Evolutionary conservation across 2,113 vertebrate genomes (phyloP).

Genomic region (Channa argus): DNA sequence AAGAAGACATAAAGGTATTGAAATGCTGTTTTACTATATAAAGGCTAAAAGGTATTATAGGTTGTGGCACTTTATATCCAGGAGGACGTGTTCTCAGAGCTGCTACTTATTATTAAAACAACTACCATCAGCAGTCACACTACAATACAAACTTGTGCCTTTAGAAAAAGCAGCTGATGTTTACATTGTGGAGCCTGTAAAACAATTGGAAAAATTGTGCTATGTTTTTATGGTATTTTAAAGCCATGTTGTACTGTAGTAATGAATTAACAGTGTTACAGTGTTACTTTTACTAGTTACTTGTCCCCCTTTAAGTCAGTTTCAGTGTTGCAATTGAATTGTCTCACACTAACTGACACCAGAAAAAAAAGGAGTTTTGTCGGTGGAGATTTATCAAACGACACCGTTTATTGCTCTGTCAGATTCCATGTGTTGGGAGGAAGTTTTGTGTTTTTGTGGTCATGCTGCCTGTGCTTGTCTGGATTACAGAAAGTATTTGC

Average conservation of each 20-base stretch:
- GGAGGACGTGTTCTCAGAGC: conserved; percentile 8
- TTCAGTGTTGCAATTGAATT: conserved; percentile 42
- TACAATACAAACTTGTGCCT: conserved; percentile 62
- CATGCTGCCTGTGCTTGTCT: conserved; percentile 32
- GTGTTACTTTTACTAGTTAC: neutral
- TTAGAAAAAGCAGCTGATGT: conserved; percentile 40
- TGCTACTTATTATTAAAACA: conserved; percentile 42
- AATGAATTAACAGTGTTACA: conserved; percentile 44
- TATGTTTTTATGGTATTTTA: conserved; percentile 44
- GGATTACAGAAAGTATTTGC: conserved; percentile 33
- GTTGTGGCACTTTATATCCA: conserved; percentile 4
- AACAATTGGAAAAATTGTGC: conserved; percentile 32
- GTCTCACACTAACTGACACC: conserved; percentile 3
- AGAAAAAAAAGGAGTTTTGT: conserved; percentile 32
- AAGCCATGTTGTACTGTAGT: conserved; percentile 15
- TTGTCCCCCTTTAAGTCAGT: neutral
- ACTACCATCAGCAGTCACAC: conserved; percentile 3
- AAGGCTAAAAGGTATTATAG: conserved; percentile 5
- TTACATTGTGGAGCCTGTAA: conserved; percentile 44
- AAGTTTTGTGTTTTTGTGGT: conserved; percentile 39
- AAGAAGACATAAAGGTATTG: conserved; percentile 1
- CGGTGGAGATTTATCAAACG: conserved; percentile 3
- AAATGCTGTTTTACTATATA: conserved; percentile 16
- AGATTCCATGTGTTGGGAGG: conserved; percentile 19
- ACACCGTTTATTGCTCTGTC: conserved; percentile 29